phyloP scores from a whole-genome alignment of 2,113 vertebrate genomes.

The Urocolius indicus region DNA sequence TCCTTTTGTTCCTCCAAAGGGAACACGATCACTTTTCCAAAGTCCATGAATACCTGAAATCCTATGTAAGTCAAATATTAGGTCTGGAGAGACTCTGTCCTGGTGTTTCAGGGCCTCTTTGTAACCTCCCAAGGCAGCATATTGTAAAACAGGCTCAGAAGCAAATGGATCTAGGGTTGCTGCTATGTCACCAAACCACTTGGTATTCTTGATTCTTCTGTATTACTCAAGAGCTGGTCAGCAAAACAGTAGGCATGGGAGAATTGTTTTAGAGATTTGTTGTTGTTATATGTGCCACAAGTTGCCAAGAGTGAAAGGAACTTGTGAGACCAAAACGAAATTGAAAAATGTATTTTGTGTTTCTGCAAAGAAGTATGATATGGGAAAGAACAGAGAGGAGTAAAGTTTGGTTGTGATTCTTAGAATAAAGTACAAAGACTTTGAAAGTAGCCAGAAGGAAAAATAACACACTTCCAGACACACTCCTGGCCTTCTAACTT shows the following conservation, averaged over 20 bases:
- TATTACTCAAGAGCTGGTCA: slow-evolving; percentile 29
- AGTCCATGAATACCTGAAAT: neutral
- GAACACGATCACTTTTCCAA: neutral
- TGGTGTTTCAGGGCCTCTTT: neutral
- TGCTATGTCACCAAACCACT: neutral
- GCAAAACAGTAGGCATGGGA: neutral
- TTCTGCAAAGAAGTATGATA: slow-evolving; percentile 8
- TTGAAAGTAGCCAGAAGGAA: neutral
- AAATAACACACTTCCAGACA: neutral
- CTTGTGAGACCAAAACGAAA: slow-evolving; percentile 27
- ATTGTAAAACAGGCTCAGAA: neutral
- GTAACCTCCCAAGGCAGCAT: neutral
- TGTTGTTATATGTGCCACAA: neutral
- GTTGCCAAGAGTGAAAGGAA: slow-evolving; percentile 12
- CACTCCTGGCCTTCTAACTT: neutral
- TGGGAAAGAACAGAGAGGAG: neutral
- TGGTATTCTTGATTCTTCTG: neutral
- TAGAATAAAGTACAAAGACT: neutral
- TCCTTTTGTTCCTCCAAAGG: neutral
- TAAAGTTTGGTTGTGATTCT: neutral
- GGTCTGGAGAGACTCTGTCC: neutral
- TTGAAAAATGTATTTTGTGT: neutral
- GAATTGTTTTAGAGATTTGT: slow-evolving; percentile 30
- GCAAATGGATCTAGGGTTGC: neutral
- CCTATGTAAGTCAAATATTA: neutral